Evolutionary conservation across 2,888 invertebrate genomes (phyloP).

Genomic region (Lucinisca nassula): DNA sequence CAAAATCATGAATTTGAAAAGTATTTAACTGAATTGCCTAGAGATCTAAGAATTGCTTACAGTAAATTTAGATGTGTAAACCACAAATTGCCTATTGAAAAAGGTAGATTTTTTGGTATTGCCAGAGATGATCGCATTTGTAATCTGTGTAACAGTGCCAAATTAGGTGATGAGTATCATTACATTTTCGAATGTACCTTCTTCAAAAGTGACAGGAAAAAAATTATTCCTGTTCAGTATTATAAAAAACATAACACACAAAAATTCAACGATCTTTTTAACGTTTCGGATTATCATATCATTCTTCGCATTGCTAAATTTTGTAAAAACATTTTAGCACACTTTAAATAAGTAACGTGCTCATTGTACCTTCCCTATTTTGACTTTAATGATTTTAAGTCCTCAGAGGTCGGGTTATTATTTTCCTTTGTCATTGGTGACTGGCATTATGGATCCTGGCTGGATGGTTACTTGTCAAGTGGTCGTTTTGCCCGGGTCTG

Average conservation of each 20-base stretch:
- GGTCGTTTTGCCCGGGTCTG: no score
- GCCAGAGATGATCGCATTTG: not conserved
- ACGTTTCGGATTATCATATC: not conserved
- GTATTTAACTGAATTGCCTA: not conserved
- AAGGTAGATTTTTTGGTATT: not conserved
- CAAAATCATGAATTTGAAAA: not conserved
- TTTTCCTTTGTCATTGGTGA: no score
- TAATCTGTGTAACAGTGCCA: not conserved
- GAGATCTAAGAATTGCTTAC: constrained; percentile 4
- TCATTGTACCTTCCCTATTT: constrained; percentile 2
- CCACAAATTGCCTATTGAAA: constrained; percentile 8
- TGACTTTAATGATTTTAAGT: no score
- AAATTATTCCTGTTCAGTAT: not conserved
- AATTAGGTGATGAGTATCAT: not conserved
- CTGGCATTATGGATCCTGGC: no score
- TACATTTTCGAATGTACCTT: not conserved
- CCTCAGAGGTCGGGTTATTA: no score
- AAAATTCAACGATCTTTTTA: not conserved
- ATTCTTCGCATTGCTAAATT: not conserved
- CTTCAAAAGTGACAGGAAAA: not conserved
- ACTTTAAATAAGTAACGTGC: not conserved
- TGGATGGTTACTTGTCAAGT: no score
- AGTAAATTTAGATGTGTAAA: not conserved
- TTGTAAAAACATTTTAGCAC: not conserved
- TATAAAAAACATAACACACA: constrained; percentile 10